phyloP scores from a whole-genome alignment of 2,888 invertebrate genomes.

The Drosophila mayaguana region DNA sequence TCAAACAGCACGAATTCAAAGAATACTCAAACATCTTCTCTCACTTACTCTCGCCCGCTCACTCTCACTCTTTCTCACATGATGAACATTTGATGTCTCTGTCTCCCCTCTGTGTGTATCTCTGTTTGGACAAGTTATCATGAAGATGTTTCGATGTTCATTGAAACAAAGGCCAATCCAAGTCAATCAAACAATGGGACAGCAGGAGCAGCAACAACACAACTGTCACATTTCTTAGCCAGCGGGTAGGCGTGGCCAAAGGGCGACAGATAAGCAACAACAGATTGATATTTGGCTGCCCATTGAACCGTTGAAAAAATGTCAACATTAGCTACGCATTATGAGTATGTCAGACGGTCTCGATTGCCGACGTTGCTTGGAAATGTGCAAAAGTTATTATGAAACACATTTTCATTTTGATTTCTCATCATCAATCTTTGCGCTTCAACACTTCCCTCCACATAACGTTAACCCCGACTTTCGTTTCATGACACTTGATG shows the following conservation, averaged over 20 bases:
- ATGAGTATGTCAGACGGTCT: constrained; percentile 53
- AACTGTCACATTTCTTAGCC: constrained; percentile 39
- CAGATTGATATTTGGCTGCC: constrained; percentile 67
- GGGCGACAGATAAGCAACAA: constrained; percentile 50
- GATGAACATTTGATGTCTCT: not conserved
- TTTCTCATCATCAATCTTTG: constrained; percentile 81
- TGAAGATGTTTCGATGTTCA: constrained; percentile 75
- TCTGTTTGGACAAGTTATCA: constrained; percentile 71
- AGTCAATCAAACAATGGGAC: constrained; percentile 76
- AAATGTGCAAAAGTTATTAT: constrained; percentile 51
- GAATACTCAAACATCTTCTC: not conserved
- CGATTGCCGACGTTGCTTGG: constrained; percentile 6
- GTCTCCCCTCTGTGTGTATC: constrained; percentile 19
- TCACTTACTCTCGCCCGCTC: not conserved
- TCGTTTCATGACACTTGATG: constrained; percentile 59
- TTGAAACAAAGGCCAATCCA: constrained; percentile 75
- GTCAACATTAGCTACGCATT: constrained; percentile 76
- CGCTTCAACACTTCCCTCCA: constrained; percentile 73
- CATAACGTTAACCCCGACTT: constrained; percentile 19
- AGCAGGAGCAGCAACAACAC: constrained; percentile 25
- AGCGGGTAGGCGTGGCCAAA: constrained; percentile 28
- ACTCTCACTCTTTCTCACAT: not conserved
- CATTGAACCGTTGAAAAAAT: constrained; percentile 76
- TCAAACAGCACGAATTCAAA: constrained; percentile 52
- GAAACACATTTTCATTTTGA: constrained; percentile 44